Base-by-base conservation (phyloP, 2,888 invertebrate species). In the Pammene aurita region DNA sequence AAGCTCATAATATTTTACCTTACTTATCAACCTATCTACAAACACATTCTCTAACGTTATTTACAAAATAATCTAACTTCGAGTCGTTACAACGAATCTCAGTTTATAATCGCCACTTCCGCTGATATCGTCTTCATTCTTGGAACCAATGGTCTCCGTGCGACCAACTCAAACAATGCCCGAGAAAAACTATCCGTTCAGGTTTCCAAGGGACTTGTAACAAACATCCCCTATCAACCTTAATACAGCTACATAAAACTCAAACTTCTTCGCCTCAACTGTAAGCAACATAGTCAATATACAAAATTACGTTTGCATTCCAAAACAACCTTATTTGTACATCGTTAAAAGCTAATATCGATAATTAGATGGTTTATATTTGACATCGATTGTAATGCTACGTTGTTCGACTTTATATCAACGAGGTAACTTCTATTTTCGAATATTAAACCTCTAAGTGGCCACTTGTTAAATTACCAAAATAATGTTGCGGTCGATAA, bases 341-440 rank as follows among this genome's bases (percentile, higher is more conserved):
- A 7, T 13, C 0, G 18, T 63, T 58, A 58, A 54, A 56, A 18
- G 44, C 57, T 63, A 64, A 64, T 58, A 16, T 68, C 46, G 42
- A 41, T 63, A 38, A 56, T 46, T 18, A 46, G 38, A 46, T 54
- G 14, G 34, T 38, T 58, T 9, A n/a, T 18, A n/a, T 41, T 42
- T 41, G 26, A 61, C 55, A 41, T 38, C 38, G 16, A 55, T 48
- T 11, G 38, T 35, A 67, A 72, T 78, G 76, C 80, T 67, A 68
- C 72, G 67, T 71, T 72, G 73, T 67, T 73, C 74, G 66, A 70
- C 69, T 71, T 60, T 80, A 77, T 75, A 72, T 63, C 76, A 35
- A 73, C 14, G 72, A 7, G 65, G 13, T 74, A 77, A 74, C 63
- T 26, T 56, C 72, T 71, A 75, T 74, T 74, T 76, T 71, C 73